Conservation (phyloP, 23 tunicate genomes). For the Styela plicata region DNA sequence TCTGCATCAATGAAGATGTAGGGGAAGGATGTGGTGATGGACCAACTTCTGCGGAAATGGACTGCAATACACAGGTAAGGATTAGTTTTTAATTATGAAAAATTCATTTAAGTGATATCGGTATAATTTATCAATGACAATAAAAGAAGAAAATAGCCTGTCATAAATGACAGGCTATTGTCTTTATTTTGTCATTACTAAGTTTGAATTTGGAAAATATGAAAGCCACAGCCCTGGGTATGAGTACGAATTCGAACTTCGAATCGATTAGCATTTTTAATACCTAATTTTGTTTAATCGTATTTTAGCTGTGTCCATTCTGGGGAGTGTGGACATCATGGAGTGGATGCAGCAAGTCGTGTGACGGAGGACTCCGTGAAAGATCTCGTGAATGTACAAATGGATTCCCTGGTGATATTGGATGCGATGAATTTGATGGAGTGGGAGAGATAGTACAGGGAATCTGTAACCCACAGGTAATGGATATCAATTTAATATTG, state of each 20-base stretch:
- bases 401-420: constrained; percentile 57
- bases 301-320: constrained; percentile 47
- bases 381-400: constrained; percentile 63
- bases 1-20: constrained; percentile 46
- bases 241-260: no score
- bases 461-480: constrained; percentile 51
- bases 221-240: no score
- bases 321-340: constrained; percentile 75
- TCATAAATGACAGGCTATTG: no score
- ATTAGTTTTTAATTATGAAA: neutral
- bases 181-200: no score
- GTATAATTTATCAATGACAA: no score
- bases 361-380: constrained; percentile 53
- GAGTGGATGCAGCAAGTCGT: constrained; percentile 58
- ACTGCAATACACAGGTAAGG: constrained; percentile 44
- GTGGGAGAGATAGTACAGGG: constrained; percentile 27
- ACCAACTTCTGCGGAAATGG: constrained; percentile 5
- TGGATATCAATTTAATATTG: neutral
- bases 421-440: constrained; percentile 45
- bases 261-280: no score
- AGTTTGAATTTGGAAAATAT: no score
- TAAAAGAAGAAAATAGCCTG: no score
- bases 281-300: neutral
- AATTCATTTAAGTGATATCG: neutral
- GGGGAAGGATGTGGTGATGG: constrained; percentile 64